phyloP scores from a whole-genome alignment of 2,888 invertebrate species.

The Tetheella fluctuosa region DNA sequence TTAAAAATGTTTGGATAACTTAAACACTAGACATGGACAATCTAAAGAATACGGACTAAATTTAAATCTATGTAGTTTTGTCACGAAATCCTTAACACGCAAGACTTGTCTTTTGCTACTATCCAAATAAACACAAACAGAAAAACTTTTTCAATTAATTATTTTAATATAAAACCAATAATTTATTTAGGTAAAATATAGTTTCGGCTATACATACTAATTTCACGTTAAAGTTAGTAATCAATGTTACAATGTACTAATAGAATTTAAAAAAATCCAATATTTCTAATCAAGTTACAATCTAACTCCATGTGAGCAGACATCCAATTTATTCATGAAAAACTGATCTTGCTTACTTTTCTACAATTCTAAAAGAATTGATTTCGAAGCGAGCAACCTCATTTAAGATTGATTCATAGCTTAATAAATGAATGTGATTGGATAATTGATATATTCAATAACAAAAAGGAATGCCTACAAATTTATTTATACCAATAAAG shows the following conservation, averaged over 20 bases:
- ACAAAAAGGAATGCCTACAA: constrained; percentile 57
- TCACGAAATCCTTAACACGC: constrained; percentile 9
- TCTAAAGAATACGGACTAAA: constrained; percentile 5
- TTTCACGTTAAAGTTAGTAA: no score
- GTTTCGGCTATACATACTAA: background rate
- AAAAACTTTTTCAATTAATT: background rate
- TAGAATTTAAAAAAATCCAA: background rate
- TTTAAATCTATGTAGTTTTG: constrained; percentile 8
- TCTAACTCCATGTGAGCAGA: background rate
- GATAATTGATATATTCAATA: constrained; percentile 60
- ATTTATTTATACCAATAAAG: constrained; percentile 57
- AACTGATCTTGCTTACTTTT: background rate
- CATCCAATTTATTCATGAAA: background rate
- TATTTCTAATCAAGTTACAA: background rate
- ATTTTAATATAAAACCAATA: background rate
- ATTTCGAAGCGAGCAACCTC: background rate
- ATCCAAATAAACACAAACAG: background rate
- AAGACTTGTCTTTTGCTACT: background rate
- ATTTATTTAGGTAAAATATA: background rate
- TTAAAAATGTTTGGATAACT: background rate
- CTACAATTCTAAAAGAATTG: background rate
- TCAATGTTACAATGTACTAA: background rate
- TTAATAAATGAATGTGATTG: constrained; percentile 29
- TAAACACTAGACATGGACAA: background rate
- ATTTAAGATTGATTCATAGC: constrained; percentile 26